Evolutionary conservation across 2,888 invertebrate species (phyloP), one percentile per base, ranked within the genome.

Genomic region (Cheilosia variabilis): DNA sequence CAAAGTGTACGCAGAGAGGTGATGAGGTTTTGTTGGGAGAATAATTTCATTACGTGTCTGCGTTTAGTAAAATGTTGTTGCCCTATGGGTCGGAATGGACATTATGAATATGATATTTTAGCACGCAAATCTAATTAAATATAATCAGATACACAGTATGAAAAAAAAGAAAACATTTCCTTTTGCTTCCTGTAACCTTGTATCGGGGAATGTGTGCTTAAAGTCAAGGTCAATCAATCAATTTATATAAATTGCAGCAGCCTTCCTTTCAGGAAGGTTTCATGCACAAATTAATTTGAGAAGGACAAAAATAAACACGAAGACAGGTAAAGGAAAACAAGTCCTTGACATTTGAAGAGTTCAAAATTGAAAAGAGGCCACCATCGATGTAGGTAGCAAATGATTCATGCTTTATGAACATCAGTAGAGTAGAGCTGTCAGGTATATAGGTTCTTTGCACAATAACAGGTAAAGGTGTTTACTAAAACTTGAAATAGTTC

Each of bases 1-100:
- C 9, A 17, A 62, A 27, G 19, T 43, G 52, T 50, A 43, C 17
- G 31, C 53, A 43, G 52, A 45, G 34, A 31, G 31, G 15, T 45
- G 19, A 65, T 55, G 57, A 19, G 55, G 41, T 41, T 37, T 37
- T 43, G 34, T 53, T 53, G 10, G 17, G 53, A 22, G 17, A n/a
- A 43, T 15, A 60, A 34, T 60, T 41, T 13, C 7, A 41, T n/a
- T 52, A 72, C 50, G 24, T 50, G 24, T 10, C 17, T 13, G 37
- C 17, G 19, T 7, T 53, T 13, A 7, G 15, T 37, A 10, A 13
- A 24, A n/a, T 52, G 13, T 10, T 22, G 10, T 37, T 31, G 9
- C 9, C 31, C 9, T 0, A 31, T 31, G 31, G 31, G 4, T 52
- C 27, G 17, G 37, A 10, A 17, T n/a, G 15, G 10, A 27, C n/a